Evolutionary conservation across 2,113 vertebrate species (phyloP).

Genomic region (Platysternon megacephalum): DNA sequence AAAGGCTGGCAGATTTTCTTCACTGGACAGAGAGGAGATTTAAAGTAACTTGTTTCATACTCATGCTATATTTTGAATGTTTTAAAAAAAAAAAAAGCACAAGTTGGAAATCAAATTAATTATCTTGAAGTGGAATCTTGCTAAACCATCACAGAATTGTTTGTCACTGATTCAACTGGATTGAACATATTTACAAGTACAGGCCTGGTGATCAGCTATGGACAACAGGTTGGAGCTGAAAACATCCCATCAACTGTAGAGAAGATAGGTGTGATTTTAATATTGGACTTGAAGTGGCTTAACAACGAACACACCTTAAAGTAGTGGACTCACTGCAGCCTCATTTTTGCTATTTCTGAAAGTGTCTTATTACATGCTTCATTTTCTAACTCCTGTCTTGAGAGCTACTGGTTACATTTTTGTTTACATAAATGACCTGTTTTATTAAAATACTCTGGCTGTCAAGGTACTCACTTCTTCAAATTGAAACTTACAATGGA

Average conservation of each 20-base stretch:
- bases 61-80: background rate
- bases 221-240: background rate
- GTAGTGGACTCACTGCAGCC: background rate
- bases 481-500: background rate
- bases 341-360: background rate
- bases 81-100: background rate
- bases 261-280: background rate
- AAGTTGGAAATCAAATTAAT: background rate
- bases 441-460: background rate
- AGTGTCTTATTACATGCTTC: background rate
- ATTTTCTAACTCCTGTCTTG: background rate
- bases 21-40: background rate
- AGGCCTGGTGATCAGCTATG: background rate
- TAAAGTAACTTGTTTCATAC: background rate
- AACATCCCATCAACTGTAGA: background rate
- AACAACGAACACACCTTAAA: background rate
- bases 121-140: background rate
- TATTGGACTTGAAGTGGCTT: background rate
- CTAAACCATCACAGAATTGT: background rate
- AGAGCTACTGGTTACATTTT: accelerated
- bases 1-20: conserved; percentile 41
- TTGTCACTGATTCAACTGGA: background rate
- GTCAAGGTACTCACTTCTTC: background rate
- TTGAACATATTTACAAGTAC: background rate
- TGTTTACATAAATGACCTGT: background rate